These are phyloP conservation scores for Papilio elwesi DNA, from an alignment of 2,888 invertebrate species.

Conservation along the genomic window DNA sequence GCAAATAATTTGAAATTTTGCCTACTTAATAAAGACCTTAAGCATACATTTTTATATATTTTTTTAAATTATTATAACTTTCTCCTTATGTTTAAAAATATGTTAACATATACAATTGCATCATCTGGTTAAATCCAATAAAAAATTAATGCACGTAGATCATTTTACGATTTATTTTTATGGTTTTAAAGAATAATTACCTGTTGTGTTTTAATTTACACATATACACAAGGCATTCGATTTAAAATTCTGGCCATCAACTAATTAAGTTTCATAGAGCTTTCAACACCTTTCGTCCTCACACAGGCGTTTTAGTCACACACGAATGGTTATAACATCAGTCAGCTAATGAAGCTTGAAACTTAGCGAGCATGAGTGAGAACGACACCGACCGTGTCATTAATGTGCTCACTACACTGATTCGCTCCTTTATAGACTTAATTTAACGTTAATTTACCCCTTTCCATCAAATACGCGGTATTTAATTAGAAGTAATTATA, in stretches of 20 bases:
- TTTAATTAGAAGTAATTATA: not conserved
- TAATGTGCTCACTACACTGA: slow-evolving; percentile 23
- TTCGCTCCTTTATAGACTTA: not conserved
- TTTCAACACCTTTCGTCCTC: slow-evolving; percentile 17
- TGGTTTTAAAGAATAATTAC: no score
- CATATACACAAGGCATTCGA: not conserved
- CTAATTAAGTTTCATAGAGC: slow-evolving; percentile 10
- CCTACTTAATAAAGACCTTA: no score
- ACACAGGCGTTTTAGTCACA: slow-evolving; percentile 27
- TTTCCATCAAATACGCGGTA: not conserved
- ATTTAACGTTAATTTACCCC: not conserved
- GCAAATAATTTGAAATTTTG: no score
- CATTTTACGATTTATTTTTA: no score
- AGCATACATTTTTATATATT: no score
- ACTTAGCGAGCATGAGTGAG: slow-evolving; percentile 24
- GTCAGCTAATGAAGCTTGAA: slow-evolving; percentile 30
- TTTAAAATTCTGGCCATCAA: not conserved
- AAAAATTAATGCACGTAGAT: no score
- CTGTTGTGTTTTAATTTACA: not conserved
- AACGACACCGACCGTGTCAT: slow-evolving; percentile 12
- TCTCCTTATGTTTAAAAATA: no score
- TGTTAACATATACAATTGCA: no score
- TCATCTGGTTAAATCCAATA: no score
- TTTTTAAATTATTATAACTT: no score
- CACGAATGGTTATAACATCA: slow-evolving; percentile 26